These are phyloP conservation scores for Platycercus adscitus DNA, from an alignment of 2,113 vertebrate species.

Conservation along the genomic window DNA sequence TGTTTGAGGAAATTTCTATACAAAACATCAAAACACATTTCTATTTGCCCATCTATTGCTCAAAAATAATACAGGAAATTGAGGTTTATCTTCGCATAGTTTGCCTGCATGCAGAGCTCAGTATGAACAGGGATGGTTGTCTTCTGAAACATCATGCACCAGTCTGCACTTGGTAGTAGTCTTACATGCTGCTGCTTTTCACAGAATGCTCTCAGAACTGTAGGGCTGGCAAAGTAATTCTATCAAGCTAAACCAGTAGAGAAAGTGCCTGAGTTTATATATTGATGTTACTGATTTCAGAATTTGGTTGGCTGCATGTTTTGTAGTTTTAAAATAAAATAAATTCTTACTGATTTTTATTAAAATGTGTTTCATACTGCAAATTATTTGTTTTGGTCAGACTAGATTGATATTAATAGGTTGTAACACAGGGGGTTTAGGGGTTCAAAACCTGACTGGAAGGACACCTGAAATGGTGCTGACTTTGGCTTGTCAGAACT, in stretches of 20 bases:
- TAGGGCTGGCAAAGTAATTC: not conserved
- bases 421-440: not conserved
- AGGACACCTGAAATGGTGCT: not conserved
- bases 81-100: not conserved
- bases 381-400: not conserved
- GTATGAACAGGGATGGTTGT: not conserved
- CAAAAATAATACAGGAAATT: not conserved
- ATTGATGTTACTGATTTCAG: not conserved
- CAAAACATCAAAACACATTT: not conserved
- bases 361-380: accelerated
- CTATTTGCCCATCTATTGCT: not conserved
- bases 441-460: not conserved
- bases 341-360: not conserved
- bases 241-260: not conserved
- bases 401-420: not conserved
- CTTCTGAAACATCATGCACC: not conserved
- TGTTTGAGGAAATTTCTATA: not conserved
- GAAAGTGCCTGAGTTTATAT: not conserved
- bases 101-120: not conserved
- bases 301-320: not conserved
- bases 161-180: not conserved
- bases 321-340: not conserved
- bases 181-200: not conserved
- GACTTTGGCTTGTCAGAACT: not conserved
- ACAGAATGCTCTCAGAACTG: not conserved